These are phyloP conservation scores for Laodelphax striatellus DNA, from an alignment of 1,140 invertebrate species.

Conservation along the genomic window DNA sequence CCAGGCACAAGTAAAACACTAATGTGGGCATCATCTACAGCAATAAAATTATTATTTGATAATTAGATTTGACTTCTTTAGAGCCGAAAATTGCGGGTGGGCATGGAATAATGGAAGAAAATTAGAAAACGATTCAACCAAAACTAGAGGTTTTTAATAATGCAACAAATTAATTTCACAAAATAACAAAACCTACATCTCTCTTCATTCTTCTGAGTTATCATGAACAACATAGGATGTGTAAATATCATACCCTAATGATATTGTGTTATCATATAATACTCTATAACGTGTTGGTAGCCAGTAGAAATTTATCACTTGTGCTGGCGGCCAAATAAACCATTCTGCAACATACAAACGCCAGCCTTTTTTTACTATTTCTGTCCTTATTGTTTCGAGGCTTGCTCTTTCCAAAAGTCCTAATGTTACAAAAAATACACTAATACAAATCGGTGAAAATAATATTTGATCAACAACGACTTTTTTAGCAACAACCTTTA, in stretches of 20 bases:
- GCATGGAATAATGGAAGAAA: no score
- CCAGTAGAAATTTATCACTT: slow-evolving; percentile 80
- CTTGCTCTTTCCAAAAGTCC: slow-evolving; percentile 56
- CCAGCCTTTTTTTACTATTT: slow-evolving; percentile 64
- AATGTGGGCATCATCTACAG: no score
- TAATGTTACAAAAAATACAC: slow-evolving; percentile 67
- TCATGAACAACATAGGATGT: slow-evolving; percentile 78
- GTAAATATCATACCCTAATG: slow-evolving; percentile 81
- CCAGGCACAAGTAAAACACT: no score
- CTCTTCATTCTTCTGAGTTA: background rate
- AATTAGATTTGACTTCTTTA: no score
- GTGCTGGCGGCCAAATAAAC: slow-evolving; percentile 70
- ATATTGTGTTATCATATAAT: slow-evolving; percentile 82
- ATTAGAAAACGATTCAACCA: no score
- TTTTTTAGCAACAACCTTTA: slow-evolving; percentile 67
- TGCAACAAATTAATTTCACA: no score
- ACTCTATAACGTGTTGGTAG: slow-evolving; percentile 73
- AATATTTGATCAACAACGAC: slow-evolving; percentile 78
- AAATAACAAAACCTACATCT: no score
- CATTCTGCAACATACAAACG: slow-evolving; percentile 70
- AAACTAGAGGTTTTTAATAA: no score
- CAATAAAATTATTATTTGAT: no score
- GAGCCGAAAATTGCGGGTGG: no score
- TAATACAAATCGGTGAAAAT: slow-evolving; percentile 74
- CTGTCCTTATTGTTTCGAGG: slow-evolving; percentile 47